These are phyloP conservation scores for Coenobita brevimanus DNA, from an alignment of 1,140 invertebrate genomes.

Conservation along the genomic window DNA sequence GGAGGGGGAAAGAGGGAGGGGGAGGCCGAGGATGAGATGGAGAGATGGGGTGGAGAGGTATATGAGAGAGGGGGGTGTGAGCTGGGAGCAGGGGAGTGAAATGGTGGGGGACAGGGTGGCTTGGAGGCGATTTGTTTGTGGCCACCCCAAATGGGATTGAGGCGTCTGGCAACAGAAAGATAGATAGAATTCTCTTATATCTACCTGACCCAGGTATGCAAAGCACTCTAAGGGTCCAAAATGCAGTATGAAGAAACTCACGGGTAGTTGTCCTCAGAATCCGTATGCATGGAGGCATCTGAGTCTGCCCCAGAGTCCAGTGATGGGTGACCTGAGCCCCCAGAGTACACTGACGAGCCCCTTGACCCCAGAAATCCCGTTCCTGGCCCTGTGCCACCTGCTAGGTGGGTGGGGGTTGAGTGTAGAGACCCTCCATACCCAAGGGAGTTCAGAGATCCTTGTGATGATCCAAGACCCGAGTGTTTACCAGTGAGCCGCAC, in stretches of 20 bases:
- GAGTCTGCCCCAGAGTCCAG: slow-evolving; percentile 69
- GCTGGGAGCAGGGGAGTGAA: too few relatives aligned
- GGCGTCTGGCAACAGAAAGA: too few relatives aligned
- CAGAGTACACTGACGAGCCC: slow-evolving; percentile 51
- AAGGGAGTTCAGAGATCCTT: slow-evolving; percentile 54
- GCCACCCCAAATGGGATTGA: too few relatives aligned
- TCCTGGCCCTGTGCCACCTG: slow-evolving; percentile 10
- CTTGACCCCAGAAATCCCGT: slow-evolving; percentile 41
- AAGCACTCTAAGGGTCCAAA: too few relatives aligned
- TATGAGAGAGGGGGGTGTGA: too few relatives aligned
- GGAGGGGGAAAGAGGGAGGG: too few relatives aligned
- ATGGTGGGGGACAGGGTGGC: too few relatives aligned
- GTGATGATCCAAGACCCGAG: slow-evolving; percentile 35
- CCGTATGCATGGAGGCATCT: slow-evolving; percentile 66
- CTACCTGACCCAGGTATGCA: too few relatives aligned
- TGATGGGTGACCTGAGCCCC: slow-evolving; percentile 66
- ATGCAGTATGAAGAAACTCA: slow-evolving; percentile 64
- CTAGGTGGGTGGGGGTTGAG: slow-evolving; percentile 62
- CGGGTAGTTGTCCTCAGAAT: slow-evolving; percentile 69
- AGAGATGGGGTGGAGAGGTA: too few relatives aligned
- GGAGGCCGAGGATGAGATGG: too few relatives aligned
- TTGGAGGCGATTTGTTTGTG: too few relatives aligned
- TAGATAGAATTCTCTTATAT: too few relatives aligned
- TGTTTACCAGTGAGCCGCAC: slow-evolving; percentile 57
- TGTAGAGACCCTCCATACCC: slow-evolving; percentile 62